A percentile compares a stretch with the other conserved stretches of the same genome.
Evolutionary conservation across 2,888 invertebrate genomes (phyloP).

Genomic region (Antitype chi): DNA sequence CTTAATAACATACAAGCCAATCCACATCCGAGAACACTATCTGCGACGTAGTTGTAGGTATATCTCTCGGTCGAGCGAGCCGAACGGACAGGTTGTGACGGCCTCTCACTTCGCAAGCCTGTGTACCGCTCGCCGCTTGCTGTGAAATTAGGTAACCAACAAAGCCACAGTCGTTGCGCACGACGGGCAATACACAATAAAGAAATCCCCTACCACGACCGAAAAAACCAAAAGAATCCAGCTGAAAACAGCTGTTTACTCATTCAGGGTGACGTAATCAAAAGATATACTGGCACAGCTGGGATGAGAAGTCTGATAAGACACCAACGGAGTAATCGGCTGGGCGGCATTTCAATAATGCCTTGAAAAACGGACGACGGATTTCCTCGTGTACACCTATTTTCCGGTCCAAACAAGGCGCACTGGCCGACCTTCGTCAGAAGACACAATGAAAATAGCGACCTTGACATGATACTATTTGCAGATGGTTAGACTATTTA

Average conservation of each 20-base stretch:
- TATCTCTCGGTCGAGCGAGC: slow-evolving; percentile 86
- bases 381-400: slow-evolving; percentile 86
- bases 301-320: slow-evolving; percentile 73
- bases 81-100: slow-evolving; percentile 88
- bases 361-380: slow-evolving; percentile 87
- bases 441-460: slow-evolving; percentile 88
- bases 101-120: slow-evolving; percentile 90
- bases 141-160: slow-evolving; percentile 90
- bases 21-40: slow-evolving; percentile 72
- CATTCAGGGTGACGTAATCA: slow-evolving; percentile 75
- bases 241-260: slow-evolving; percentile 73
- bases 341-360: slow-evolving; percentile 80
- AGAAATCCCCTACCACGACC: slow-evolving; percentile 78
- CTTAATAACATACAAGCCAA: slow-evolving; percentile 71
- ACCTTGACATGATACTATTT: slow-evolving; percentile 88
- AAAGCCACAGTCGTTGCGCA: slow-evolving; percentile 84
- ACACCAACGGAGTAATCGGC: slow-evolving; percentile 73
- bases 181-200: slow-evolving; percentile 80
- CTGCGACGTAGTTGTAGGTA: slow-evolving; percentile 79
- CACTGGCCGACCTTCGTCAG: slow-evolving; percentile 86
- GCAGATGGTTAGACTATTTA: slow-evolving; percentile 85
- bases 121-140: slow-evolving; percentile 85
- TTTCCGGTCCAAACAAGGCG: slow-evolving; percentile 86
- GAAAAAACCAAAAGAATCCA: slow-evolving; percentile 69
- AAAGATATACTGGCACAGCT: slow-evolving; percentile 70